Conservation (phyloP, 2,888 invertebrate species). For the Thyatira batis region DNA sequence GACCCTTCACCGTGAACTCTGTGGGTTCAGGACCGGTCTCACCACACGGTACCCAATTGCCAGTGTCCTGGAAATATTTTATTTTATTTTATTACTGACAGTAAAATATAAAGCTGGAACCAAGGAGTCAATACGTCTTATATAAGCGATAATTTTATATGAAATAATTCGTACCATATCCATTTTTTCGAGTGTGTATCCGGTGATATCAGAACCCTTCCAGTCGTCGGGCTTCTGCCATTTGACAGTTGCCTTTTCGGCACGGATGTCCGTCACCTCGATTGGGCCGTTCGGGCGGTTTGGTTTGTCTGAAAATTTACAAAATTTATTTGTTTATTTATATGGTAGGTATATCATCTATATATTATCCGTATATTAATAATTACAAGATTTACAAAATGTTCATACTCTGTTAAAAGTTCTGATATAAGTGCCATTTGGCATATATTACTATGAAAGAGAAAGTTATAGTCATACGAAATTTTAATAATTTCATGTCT, state of each 20-base stretch:
- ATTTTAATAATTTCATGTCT: too few relatives aligned
- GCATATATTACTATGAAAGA: too few relatives aligned
- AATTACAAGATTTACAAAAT: too few relatives aligned
- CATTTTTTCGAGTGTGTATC: slow-evolving; percentile 97
- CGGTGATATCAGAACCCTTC: slow-evolving; percentile 94
- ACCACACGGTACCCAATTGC: slow-evolving; percentile 97
- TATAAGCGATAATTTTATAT: too few relatives aligned
- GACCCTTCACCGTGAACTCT: slow-evolving; percentile 92
- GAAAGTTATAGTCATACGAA: too few relatives aligned
- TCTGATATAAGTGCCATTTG: too few relatives aligned
- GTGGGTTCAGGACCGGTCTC: slow-evolving; percentile 93
- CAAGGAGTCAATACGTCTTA: too few relatives aligned
- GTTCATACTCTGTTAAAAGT: too few relatives aligned
- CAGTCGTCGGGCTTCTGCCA: slow-evolving; percentile 95
- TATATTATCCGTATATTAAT: not conserved
- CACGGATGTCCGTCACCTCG: slow-evolving; percentile 92
- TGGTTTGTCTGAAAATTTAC: slow-evolving; percentile 86
- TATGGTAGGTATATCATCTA: not conserved
- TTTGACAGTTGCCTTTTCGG: slow-evolving; percentile 94
- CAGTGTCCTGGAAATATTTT: slow-evolving; percentile 85
- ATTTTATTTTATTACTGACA: too few relatives aligned
- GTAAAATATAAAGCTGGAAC: too few relatives aligned
- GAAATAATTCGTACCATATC: slow-evolving; percentile 83
- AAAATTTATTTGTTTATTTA: not conserved
- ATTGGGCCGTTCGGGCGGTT: slow-evolving; percentile 92